Base-by-base conservation (phyloP, 2,797 vertebrate genomes). In the Antennarius maculatus region DNA sequence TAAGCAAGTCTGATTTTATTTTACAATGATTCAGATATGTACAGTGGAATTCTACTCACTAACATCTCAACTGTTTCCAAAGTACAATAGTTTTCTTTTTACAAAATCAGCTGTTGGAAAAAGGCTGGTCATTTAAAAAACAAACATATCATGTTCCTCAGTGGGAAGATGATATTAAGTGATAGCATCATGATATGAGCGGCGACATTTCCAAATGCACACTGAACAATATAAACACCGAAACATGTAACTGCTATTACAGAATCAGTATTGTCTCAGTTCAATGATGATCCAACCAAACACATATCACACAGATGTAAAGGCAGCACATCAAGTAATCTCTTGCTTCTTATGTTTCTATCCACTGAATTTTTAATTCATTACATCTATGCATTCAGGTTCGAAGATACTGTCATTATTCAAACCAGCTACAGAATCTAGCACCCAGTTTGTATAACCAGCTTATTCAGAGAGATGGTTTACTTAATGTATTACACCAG, bases 401-500 rank as follows among this genome's bases (percentile, higher is more conserved):
- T 3, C 49, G 49, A 23, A 72, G 67, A 73, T 69, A 59, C 41
- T 66, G 66, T 74, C 69, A 41, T 71, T 52, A 77, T 74, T 82
- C 62, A 77, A 78, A 80, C 59, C 78, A 45, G 54, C 59, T 57
- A 49, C 29, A 55, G 70, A 51, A 48, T 67, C 69, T 76, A 11
- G 41, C 41, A 8, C 61, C 61, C 50, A 28, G 77, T 67, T 79
- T 61, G 65, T 53, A 58, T 66, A 58, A 51, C 13, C 39, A 28
- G 66, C 69, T 66, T 51, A 62, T 58, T 66, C 64, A 17, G 37
- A 9, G 65, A 72, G 68, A 73, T 15, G 57, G 57, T 84, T 85
- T 83, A 67, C 79, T 69, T 61, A 66, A 74, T 73, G 81, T 57
- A 77, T 79, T 82, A 80, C 74, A 70, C 66, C 13, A 61, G 66